Evolutionary conservation across 2,113 vertebrate species (phyloP), one percentile per base, ranked within the genome.

Genomic region (Melanocharis versteri): DNA sequence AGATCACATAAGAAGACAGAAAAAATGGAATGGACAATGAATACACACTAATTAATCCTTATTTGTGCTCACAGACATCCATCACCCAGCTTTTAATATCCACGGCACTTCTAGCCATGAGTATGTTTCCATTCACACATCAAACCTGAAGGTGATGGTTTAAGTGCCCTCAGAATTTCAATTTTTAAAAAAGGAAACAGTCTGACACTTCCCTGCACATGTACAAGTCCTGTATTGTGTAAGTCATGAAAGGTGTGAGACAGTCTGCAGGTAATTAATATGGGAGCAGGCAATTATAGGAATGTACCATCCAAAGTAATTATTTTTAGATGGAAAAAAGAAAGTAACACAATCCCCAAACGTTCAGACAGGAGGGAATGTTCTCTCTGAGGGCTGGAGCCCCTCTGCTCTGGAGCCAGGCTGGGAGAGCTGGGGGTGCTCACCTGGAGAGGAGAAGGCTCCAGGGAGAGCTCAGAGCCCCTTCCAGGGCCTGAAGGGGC

Each of bases 231-330:
- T 23, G 39, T 31, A 62, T 33, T 57, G 14, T n/a, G n/a, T 35
- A 91, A 82, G 70, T 54, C 53, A 72, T 16, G 31, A 35, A 76
- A 93, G 57, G 71, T 56, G 90, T 16, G 56, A 93, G 85, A 85
- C 64, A 91, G 47, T 17, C 91, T 93, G 88, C 66, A 79, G 73
- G 69, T 76, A 79, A 95, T 87, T 88, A n/a, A 65, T 17, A 27
- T 2, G 12, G 57, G 66, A 80, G 62, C n/a, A 22, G 8, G n/a
- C 17, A 75, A 15, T 62, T 42, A 35, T 1, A 51, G 4, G 37
- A 37, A 24, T 2, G 2, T 11, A 54, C 42, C 35, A 35, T 4
- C 44, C 35, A 24, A 72, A 40, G 31, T 2, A 19, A n/a, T 50
- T 79, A 20, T 50, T 75, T 56, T 26, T 35, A 78, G 78, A 33